Base-by-base conservation (phyloP, 2,797 vertebrate species). In the Parotocinclus haroldoi region DNA sequence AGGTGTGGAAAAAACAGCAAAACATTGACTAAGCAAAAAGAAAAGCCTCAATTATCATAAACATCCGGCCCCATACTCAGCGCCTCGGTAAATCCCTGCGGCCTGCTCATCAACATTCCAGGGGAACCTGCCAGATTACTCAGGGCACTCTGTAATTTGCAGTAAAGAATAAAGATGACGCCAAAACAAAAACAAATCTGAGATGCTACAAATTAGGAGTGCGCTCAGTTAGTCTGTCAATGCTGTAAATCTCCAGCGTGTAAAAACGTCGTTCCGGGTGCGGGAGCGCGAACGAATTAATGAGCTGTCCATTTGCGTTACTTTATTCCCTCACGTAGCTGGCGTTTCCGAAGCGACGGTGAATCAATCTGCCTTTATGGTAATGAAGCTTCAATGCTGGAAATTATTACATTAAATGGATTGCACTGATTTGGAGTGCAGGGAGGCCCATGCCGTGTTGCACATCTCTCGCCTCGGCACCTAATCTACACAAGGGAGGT, bases 121-220 rank as follows among this genome's bases (percentile, higher is more conserved):
- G 60, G 75, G 82, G 52, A 42, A 84, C 81, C 80, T 74, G 74
- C 79, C 78, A 81, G 83, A 86, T 88, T 87, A 88, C 87, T 86
- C 39, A 78, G 84, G 82, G 84, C 85, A 80, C 78, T 82, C 81
- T 80, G 86, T 87, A 88, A 90, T 90, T 88, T 86, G 84, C 86
- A 86, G 86, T 91, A 89, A 90, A 90, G 86, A 88, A 88, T 86
- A 88, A 87, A 88, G 84, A 89, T 81, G 86, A 89, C 66, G 81
- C 77, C 85, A 87, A 88, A 89, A 89, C 85, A 90, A 90, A 90
- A 88, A 89, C 88, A 89, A 88, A 88, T 88, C 77, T 74, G 81
- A 90, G 83, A 81, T 73, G 85, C 89, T 85, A 85, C 87, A 89
- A 90, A 90, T 89, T 87, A 90, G 84, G 75, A 81, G 73, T 68